Percentiles rank a stretch among this genome's conserved stretches.
Evolutionary conservation across 2,113 vertebrate species (phyloP).

Genomic region (Scopus umbretta): DNA sequence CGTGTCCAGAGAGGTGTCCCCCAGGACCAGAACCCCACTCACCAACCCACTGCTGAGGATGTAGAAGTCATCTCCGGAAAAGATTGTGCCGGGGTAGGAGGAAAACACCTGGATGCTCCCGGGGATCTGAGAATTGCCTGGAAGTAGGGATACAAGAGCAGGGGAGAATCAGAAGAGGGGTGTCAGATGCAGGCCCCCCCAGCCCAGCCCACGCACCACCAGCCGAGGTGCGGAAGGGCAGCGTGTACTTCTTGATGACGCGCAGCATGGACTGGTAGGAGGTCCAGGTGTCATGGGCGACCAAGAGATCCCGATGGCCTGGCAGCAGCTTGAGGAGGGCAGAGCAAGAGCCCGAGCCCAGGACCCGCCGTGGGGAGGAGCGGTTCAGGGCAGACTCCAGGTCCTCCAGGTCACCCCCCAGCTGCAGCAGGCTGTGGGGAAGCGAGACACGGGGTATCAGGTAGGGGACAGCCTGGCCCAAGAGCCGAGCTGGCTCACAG

Average conservation of each 20-base stretch:
- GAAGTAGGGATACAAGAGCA: neutral
- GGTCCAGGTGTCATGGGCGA: conserved; percentile 92
- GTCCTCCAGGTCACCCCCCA: conserved; percentile 90
- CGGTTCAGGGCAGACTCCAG: conserved; percentile 88
- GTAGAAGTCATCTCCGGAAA: conserved; percentile 95
- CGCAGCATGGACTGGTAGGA: conserved; percentile 91
- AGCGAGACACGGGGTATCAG: rapidly evolving
- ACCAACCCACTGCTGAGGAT: conserved; percentile 91
- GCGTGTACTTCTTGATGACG: conserved; percentile 88
- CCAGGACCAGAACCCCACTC: conserved; percentile 24
- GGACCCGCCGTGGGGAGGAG: conserved; percentile 48
- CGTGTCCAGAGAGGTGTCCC: rapidly evolving
- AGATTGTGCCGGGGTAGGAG: conserved; percentile 90
- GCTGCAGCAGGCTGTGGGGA: conserved; percentile 81
- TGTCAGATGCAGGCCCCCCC: neutral
- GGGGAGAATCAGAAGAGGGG: neutral
- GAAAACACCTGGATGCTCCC: conserved; percentile 85
- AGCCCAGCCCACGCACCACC: conserved; percentile 64
- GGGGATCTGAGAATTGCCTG: conserved; percentile 73
- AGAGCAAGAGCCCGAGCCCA: conserved; percentile 91
- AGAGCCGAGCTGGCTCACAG: neutral
- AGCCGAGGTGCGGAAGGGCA: conserved; percentile 76
- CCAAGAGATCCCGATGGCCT: conserved; percentile 80
- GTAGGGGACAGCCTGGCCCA: neutral
- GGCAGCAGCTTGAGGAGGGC: conserved; percentile 92